These are phyloP conservation scores for Brassicogethes aeneus DNA, from an alignment of 2,888 invertebrate genomes.

Conservation along the genomic window DNA sequence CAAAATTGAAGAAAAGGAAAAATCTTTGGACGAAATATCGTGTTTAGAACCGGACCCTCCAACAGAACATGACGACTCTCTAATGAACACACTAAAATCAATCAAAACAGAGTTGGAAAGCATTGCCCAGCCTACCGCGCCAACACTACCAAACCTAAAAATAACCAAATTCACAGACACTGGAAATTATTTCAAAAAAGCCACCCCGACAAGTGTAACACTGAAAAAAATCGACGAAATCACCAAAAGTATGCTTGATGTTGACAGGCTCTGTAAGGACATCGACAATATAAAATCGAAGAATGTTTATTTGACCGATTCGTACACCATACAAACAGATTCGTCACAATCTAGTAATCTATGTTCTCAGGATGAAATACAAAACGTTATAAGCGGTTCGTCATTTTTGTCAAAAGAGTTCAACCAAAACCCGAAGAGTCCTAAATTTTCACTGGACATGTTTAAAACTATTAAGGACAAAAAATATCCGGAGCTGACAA, in stretches of 20 bases:
- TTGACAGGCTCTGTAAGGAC: neutral
- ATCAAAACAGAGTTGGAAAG: neutral
- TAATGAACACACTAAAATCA: neutral
- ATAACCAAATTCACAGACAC: neutral
- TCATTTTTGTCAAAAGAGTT: neutral
- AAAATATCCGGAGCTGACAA: too few relatives aligned
- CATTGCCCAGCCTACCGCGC: neutral
- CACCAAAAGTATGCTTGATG: neutral
- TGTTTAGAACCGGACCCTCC: too few relatives aligned
- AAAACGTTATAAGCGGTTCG: too few relatives aligned
- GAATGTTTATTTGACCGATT: too few relatives aligned
- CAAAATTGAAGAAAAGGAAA: neutral
- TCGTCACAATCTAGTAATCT: too few relatives aligned
- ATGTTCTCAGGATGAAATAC: too few relatives aligned
- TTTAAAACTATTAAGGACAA: too few relatives aligned
- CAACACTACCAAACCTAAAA: neutral
- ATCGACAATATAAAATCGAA: neutral
- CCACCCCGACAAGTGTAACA: neutral
- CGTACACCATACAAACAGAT: too few relatives aligned
- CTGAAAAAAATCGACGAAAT: neutral
- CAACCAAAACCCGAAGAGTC: neutral
- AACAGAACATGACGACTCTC: too few relatives aligned
- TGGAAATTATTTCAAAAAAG: neutral
- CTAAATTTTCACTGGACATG: too few relatives aligned
- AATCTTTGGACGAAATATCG: neutral